Conservation (phyloP, 2,113 vertebrate genomes). For the Myrmecobius fasciatus region DNA sequence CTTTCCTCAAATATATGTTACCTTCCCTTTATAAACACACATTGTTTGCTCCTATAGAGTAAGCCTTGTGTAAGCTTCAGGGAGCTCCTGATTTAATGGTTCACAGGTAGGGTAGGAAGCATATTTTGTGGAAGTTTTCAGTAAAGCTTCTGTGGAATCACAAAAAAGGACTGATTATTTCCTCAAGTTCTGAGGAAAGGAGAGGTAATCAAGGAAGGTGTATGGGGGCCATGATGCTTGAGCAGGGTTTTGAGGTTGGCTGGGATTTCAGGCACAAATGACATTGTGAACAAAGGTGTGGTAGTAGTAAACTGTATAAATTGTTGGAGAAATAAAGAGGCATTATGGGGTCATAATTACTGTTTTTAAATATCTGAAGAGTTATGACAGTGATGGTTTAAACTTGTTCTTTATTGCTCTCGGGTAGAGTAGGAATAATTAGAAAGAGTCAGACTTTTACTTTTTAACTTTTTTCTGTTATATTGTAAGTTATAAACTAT, state of each 20-base stretch:
- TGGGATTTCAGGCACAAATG: neutral
- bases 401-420: neutral
- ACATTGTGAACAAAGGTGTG: neutral
- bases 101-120: neutral
- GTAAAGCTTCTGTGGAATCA: neutral
- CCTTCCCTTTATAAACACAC: neutral
- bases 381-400: neutral
- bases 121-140: neutral
- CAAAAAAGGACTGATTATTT: neutral
- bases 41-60: neutral
- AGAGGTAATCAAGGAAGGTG: neutral
- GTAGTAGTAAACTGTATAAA: neutral
- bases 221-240: neutral
- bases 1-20: neutral
- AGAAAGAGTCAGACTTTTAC: neutral
- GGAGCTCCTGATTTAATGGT: neutral
- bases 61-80: neutral
- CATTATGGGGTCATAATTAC: neutral
- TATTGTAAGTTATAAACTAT: neutral
- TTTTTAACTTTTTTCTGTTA: neutral
- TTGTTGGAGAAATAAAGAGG: neutral
- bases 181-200: neutral
- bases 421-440: neutral
- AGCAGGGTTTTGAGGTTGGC: neutral
- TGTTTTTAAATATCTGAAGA: neutral